Percentiles rank a stretch among this genome's conserved stretches.
Conservation (phyloP, 2,888 invertebrate genomes). For the Drosophila neonasuta region DNA sequence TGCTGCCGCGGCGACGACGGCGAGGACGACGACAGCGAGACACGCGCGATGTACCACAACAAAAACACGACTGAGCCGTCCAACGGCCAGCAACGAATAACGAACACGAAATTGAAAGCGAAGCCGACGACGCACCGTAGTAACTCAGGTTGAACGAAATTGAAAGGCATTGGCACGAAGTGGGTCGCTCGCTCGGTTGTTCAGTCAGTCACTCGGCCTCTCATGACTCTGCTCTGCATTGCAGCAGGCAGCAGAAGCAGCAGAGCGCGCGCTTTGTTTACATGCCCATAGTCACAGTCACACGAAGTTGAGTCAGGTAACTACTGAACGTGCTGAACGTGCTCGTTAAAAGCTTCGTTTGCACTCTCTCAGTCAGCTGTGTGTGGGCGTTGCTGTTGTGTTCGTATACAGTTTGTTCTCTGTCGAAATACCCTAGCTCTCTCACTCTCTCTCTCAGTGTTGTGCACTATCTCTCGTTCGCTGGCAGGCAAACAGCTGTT, state of each 20-base stretch:
- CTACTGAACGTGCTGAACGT: constrained; percentile 12
- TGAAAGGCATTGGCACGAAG: constrained; percentile 66
- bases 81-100: constrained; percentile 72
- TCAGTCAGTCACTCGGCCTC: constrained; percentile 3
- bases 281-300: constrained; percentile 42
- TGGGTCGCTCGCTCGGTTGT: constrained; percentile 53
- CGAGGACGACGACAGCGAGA: constrained; percentile 64
- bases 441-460: not conserved
- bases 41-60: constrained; percentile 76
- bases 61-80: constrained; percentile 79
- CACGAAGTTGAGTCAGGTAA: constrained; percentile 28
- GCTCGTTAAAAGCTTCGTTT: constrained; percentile 43
- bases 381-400: constrained; percentile 52
- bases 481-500: constrained; percentile 63
- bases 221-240: constrained; percentile 55
- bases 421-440: not conserved
- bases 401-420: not conserved
- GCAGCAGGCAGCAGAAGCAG: constrained; percentile 31
- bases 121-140: constrained; percentile 43
- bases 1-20: constrained; percentile 46
- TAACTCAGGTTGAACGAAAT: constrained; percentile 66
- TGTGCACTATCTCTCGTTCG: not conserved
- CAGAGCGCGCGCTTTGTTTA: constrained; percentile 35
- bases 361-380: constrained; percentile 42
- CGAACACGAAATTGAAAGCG: constrained; percentile 71